Evolutionary conservation across 64 coral and sea anemone species (phyloP), one percentile per base, ranked within the genome.

Genomic region (Montipora foliosa): DNA sequence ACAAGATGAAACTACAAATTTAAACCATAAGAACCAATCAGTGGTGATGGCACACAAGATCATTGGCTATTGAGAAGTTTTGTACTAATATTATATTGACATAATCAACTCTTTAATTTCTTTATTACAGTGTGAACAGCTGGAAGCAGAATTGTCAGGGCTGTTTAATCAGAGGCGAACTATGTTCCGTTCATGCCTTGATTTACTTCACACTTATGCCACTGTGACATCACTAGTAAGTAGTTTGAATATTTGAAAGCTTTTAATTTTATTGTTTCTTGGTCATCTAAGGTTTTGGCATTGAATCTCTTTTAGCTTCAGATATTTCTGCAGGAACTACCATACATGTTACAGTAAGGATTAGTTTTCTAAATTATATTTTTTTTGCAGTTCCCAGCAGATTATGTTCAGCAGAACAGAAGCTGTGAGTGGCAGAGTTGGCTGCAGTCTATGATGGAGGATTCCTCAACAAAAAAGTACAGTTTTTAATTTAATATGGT

Each of bases 351-450:
- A 37, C 37, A 37, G 37, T 37, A 37, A 2, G 37, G 37, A 57
- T 57, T 37, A 37, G 37, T 57, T 57, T 8, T 57, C 6, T 57
- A 57, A 57, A 11, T 0, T 11, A 57, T 8, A 57, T 57, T 57
- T 57, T 57, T 57, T 11, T 11, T 57, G 11, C 24, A 96, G 92
- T 99, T 99, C 72, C 95, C 98, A 22, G 47, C 92, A 17, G 89
- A 91, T 67, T 96, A 96, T 79, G 92, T 94, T 2, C 80, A 96
- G 73, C 90, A 99, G 48, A 99, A 89, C 80, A 89, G 98, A 60
- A 99, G 90, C 70, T 91, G 68, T 68, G 92, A 99, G 51, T 99
- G 98, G 98, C 92, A 96, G 52, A 61, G 51, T 58, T 99, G 98
- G 95, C 86, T 96, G 57, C 53, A 99, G 52, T 48, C 84, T 12